phyloP scores from a whole-genome alignment of 2,113 vertebrate species.

The Synodontis membranacea region DNA sequence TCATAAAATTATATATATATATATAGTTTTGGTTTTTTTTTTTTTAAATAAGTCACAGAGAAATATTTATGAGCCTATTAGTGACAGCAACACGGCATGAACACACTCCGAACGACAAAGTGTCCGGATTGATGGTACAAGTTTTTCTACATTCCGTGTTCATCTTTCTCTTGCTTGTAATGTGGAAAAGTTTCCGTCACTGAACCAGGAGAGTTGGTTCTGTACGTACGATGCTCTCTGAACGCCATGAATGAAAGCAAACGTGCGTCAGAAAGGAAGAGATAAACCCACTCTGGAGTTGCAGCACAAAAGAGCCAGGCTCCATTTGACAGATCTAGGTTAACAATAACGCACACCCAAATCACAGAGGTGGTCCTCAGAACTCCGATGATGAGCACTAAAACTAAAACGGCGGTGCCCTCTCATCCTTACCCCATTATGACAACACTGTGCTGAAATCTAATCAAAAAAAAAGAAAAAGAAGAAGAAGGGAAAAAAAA shows the following conservation, averaged over 20 bases:
- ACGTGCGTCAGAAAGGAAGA: conserved; percentile 38
- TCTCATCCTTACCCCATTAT: background rate
- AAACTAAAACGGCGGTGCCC: background rate
- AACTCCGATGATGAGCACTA: conserved; percentile 30
- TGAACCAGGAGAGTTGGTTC: background rate
- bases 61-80: background rate
- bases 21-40: too few species aligned
- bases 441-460: background rate
- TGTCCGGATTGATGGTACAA: background rate
- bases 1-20: background rate
- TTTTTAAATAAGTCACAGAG: background rate
- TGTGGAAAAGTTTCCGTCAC: conserved; percentile 13
- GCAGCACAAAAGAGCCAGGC: conserved; percentile 59
- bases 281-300: conserved; percentile 52
- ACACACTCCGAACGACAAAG: background rate
- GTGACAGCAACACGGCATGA: background rate
- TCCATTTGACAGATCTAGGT: conserved; percentile 75
- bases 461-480: too few species aligned
- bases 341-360: conserved; percentile 68
- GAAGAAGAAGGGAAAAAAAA: too few species aligned
- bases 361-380: conserved; percentile 36
- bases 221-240: conserved; percentile 2
- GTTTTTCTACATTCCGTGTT: background rate
- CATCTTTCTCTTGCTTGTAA: background rate
- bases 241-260: conserved; percentile 16